A percentile compares a stretch with the other conserved stretches of the same genome.
Evolutionary conservation across 2,113 vertebrate species (phyloP).

Genomic region (Stomatorhinus ivindoensis): DNA sequence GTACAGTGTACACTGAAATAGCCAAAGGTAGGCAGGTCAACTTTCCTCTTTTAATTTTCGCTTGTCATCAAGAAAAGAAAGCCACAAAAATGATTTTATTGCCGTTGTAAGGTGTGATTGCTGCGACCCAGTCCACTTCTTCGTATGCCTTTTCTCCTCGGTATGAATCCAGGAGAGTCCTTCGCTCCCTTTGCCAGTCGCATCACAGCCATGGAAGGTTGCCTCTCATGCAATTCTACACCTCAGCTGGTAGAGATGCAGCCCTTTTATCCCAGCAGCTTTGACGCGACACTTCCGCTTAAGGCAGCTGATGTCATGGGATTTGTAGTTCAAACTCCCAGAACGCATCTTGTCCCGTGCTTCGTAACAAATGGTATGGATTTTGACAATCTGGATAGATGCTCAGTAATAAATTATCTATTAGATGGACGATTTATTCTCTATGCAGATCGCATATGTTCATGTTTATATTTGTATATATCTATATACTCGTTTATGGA

Average conservation of each 20-base stretch:
- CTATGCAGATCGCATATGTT: background rate
- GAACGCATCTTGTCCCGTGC: background rate
- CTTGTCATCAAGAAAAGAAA: slow-evolving; percentile 3
- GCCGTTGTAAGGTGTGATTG: background rate
- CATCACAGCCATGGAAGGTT: slow-evolving; percentile 29
- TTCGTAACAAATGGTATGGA: background rate
- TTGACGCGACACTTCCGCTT: slow-evolving; percentile 61
- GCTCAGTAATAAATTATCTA: background rate
- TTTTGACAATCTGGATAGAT: background rate
- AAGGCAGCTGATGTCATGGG: slow-evolving; percentile 55
- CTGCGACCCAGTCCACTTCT: background rate
- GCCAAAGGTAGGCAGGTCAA: slow-evolving; percentile 51
- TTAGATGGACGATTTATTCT: background rate
- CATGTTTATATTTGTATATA: background rate
- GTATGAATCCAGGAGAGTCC: slow-evolving; percentile 6
- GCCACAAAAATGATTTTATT: background rate
- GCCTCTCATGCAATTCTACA: slow-evolving; percentile 30
- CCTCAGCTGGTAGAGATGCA: slow-evolving; percentile 45
- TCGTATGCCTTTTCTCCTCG: background rate
- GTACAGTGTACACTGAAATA: slow-evolving; percentile 9
- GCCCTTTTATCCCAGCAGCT: slow-evolving; percentile 45
- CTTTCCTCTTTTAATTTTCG: slow-evolving; percentile 40
- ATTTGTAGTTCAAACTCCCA: slow-evolving; percentile 57
- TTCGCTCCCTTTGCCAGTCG: slow-evolving; percentile 26
- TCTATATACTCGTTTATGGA: background rate